These are phyloP conservation scores for Meleagris gallopavo DNA, from an alignment of 2,113 vertebrate species.

Conservation along the genomic window DNA sequence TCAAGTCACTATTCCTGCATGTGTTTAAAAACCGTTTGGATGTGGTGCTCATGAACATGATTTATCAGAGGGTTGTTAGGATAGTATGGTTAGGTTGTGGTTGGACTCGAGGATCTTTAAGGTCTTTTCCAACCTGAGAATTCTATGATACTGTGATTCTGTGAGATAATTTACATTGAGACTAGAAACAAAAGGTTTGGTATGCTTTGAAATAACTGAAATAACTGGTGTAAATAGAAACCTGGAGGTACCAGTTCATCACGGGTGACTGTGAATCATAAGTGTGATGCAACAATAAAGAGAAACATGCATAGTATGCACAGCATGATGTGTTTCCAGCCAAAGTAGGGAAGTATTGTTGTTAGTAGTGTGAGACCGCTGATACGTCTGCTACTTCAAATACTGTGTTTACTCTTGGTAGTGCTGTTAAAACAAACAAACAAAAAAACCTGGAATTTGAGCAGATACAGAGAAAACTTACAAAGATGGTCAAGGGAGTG, in stretches of 20 bases:
- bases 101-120: no score
- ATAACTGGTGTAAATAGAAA: not conserved
- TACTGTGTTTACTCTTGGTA: not conserved
- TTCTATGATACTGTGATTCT: no score
- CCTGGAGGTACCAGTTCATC: not conserved
- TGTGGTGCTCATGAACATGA: no score
- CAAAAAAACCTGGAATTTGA: not conserved
- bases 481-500: not conserved
- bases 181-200: not conserved
- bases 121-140: no score
- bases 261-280: not conserved
- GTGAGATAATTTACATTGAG: not conserved
- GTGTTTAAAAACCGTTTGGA: no score
- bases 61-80: no score
- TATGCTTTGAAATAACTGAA: slow-evolving; percentile 29
- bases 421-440: not conserved
- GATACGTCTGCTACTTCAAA: not conserved
- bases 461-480: not conserved
- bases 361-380: not conserved
- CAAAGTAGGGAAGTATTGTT: not conserved
- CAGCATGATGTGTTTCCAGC: not conserved
- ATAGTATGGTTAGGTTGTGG: no score
- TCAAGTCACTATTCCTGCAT: no score
- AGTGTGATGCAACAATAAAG: not conserved
- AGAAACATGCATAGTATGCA: not conserved